These are phyloP conservation scores for Bimastos eiseni DNA, from an alignment of 2,888 invertebrate genomes.

Conservation along the genomic window DNA sequence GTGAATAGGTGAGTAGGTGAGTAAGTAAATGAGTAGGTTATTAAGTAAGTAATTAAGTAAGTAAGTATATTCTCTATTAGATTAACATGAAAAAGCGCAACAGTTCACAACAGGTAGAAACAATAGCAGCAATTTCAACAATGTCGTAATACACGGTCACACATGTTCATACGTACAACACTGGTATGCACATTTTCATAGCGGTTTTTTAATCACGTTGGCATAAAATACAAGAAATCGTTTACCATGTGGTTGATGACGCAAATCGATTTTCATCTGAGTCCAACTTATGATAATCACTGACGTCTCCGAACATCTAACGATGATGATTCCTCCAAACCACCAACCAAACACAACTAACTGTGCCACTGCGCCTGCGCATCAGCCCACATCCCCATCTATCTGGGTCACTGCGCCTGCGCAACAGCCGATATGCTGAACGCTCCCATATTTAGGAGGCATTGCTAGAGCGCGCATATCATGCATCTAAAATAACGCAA, in stretches of 20 bases:
- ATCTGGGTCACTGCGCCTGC: background rate
- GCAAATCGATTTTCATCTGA: background rate
- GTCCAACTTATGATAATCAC: background rate
- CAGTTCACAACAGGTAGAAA: too few relatives aligned
- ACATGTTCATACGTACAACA: background rate
- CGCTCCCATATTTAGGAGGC: too few relatives aligned
- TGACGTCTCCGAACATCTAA: background rate
- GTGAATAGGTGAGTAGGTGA: too few relatives aligned
- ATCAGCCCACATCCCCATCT: background rate
- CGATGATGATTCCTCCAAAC: background rate
- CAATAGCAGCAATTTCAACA: too few relatives aligned
- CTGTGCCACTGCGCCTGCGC: background rate
- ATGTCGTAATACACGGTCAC: too few relatives aligned
- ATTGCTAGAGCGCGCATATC: too few relatives aligned
- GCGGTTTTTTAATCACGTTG: background rate
- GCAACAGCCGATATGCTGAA: too few relatives aligned
- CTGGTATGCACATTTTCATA: background rate
- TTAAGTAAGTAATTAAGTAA: too few relatives aligned
- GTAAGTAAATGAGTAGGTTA: too few relatives aligned
- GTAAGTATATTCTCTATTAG: too few relatives aligned
- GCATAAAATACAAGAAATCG: background rate
- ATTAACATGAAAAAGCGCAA: too few relatives aligned
- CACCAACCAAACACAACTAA: background rate
- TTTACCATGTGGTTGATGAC: background rate
- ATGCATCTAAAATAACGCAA: too few relatives aligned